Evolutionary conservation across 2,888 invertebrate genomes (phyloP), one percentile per base, ranked within the genome.

Genomic region (Cheilosia urbana): DNA sequence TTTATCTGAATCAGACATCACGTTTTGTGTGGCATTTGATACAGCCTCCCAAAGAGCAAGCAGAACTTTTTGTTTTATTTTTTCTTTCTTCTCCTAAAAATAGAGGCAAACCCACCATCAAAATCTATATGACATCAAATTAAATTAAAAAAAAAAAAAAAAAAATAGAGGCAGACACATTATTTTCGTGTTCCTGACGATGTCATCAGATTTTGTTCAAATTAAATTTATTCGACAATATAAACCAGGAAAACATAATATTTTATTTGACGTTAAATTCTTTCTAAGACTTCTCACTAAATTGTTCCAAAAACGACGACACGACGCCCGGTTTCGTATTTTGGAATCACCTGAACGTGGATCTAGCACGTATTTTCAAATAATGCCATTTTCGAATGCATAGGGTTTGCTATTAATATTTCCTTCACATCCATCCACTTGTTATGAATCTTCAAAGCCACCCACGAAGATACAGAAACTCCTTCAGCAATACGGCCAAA

Each of bases 1-100:
- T 66, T 80, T 80, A 73, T 80, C 66, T 71, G 57, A 72, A 79
- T 58, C 72, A 65, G 72, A 80, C 79, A 80, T 80, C 73, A 55
- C 60, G 51, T 47, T 80, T 73, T 80, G 66, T 73, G 73, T 40
- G 73, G 55, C n/a, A 80, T 80, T 66, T 60, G 40, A 62, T 30
- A 55, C 3, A 13, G 66, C 15, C 49, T 49, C 51, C 60, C 58
- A 57, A 57, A 69, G 53, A 42, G 42, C 47, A 57, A 30, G 47
- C 51, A 51, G 19, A 30, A 9, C 19, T 57, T 30, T 30, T 62
- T 45, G n/a, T 27, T 17, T 19, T 45, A 13, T 30, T 15, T 27
- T 27, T 27, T 27, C 3, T 24, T 24, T 24, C 27, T 27, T 60
- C n/a, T 19, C 15, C 42, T 62, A 47, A 63, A 47, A 63, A 49